Conservation (phyloP, 2,888 invertebrate species). For the Cylindroiulus punctatus region DNA sequence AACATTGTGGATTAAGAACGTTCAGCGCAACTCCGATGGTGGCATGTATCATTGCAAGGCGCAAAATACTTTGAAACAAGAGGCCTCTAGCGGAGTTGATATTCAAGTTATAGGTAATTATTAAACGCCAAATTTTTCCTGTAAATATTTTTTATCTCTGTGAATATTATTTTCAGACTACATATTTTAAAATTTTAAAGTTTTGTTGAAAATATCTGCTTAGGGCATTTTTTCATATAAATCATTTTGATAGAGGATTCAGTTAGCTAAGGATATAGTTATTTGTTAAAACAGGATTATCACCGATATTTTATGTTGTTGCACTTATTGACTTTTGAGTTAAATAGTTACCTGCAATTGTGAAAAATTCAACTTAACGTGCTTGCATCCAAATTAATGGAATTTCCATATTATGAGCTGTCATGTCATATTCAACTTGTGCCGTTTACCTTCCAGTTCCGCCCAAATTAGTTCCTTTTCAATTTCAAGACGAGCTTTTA, state of each 20-base stretch:
- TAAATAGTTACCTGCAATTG: no score
- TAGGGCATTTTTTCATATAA: no score
- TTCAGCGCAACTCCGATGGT: slow-evolving; percentile 90
- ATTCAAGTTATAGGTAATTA: slow-evolving; percentile 98
- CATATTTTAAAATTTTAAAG: no score
- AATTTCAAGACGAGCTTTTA: slow-evolving; percentile 58
- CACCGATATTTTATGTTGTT: no score
- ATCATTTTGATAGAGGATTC: no score
- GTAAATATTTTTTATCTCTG: neutral
- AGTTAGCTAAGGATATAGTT: no score
- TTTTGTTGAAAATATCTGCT: no score
- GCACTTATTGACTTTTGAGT: no score
- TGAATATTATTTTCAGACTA: no score
- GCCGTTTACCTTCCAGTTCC: slow-evolving; percentile 57
- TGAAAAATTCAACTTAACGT: no score
- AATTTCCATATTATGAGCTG: slow-evolving; percentile 42
- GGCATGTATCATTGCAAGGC: slow-evolving; percentile 95
- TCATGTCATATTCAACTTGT: neutral
- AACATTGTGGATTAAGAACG: slow-evolving; percentile 91
- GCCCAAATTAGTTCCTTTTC: slow-evolving; percentile 60
- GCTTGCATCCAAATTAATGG: slow-evolving; percentile 23
- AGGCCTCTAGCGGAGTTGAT: slow-evolving; percentile 73
- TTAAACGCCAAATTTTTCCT: slow-evolving; percentile 2
- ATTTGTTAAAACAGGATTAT: no score
- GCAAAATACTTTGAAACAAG: slow-evolving; percentile 88